phyloP scores from a whole-genome alignment of 1,140 invertebrate species.

The Elysia chlorotica region DNA sequence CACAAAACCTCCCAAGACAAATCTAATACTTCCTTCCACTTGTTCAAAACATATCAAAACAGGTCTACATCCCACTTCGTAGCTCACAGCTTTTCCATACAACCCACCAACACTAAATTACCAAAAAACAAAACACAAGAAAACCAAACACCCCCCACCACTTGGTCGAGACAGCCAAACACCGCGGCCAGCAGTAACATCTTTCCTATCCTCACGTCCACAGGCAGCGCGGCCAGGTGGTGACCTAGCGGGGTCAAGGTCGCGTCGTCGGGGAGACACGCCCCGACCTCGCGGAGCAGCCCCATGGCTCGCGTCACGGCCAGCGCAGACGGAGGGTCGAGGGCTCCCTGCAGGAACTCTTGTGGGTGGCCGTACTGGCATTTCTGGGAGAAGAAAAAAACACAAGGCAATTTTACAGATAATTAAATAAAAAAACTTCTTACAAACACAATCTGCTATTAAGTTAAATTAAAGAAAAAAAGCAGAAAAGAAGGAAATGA shows the following conservation, averaged over 20 bases:
- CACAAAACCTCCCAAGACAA: too few species aligned
- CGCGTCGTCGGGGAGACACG: slow-evolving; percentile 36
- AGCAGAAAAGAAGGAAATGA: too few species aligned
- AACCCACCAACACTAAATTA: too few species aligned
- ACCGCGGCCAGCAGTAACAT: slow-evolving; percentile 76
- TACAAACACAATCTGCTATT: too few species aligned
- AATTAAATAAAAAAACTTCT: background rate
- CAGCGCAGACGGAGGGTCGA: slow-evolving; percentile 47
- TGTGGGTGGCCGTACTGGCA: slow-evolving; percentile 51
- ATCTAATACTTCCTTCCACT: too few species aligned
- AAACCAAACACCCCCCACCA: slow-evolving; percentile 36
- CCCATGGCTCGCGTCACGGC: slow-evolving; percentile 47
- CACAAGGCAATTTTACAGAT: background rate
- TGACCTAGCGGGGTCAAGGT: slow-evolving; percentile 84
- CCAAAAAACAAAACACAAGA: background rate
- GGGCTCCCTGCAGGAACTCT: slow-evolving; percentile 43
- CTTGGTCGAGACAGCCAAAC: slow-evolving; percentile 56
- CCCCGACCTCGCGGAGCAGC: slow-evolving; percentile 49
- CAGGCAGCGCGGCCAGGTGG: slow-evolving; percentile 85
- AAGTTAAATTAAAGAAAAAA: too few species aligned
- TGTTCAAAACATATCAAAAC: background rate
- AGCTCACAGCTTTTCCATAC: too few species aligned
- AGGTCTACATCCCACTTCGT: background rate
- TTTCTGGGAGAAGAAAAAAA: slow-evolving; percentile 43
- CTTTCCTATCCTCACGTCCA: slow-evolving; percentile 94